Evolutionary conservation across 2,888 invertebrate genomes (phyloP).

Genomic region (Ectemnius cavifrons): DNA sequence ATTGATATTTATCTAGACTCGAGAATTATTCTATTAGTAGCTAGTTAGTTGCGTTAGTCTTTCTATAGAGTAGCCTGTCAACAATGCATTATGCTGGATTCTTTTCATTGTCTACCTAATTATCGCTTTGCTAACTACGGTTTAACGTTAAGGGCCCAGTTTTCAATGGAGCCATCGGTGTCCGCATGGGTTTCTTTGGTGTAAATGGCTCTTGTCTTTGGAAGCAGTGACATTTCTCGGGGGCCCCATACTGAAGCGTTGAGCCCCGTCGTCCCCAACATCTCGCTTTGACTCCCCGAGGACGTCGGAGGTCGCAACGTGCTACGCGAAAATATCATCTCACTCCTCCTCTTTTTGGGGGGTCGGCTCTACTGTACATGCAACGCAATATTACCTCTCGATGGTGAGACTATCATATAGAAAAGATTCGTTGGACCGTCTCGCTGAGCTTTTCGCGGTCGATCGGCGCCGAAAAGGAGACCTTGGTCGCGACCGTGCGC

Average conservation of each 20-base stretch:
- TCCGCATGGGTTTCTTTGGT: no score
- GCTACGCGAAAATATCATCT: constrained; percentile 33
- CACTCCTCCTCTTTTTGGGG: constrained; percentile 32
- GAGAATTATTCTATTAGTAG: no score
- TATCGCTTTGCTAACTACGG: neutral
- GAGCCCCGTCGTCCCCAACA: no score
- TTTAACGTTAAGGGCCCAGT: neutral
- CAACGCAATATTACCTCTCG: constrained; percentile 60
- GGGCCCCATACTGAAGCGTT: no score
- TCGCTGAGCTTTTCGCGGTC: constrained; percentile 13
- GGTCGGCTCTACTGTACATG: constrained; percentile 62
- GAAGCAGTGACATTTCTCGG: no score
- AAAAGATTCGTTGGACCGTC: constrained; percentile 57
- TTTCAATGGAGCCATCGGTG: neutral
- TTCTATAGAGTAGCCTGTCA: no score
- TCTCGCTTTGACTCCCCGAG: neutral
- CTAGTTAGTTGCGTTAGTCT: no score
- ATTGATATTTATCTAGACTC: no score
- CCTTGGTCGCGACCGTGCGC: constrained; percentile 20
- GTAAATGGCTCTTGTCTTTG: no score
- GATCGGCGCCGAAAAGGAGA: constrained; percentile 10
- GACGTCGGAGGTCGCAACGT: constrained; percentile 12
- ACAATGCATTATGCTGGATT: no score
- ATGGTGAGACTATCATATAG: constrained; percentile 61
- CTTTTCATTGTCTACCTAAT: no score